Evolutionary conservation across 2,113 vertebrate species (phyloP).

Genomic region (Lepisosteus oculatus): DNA sequence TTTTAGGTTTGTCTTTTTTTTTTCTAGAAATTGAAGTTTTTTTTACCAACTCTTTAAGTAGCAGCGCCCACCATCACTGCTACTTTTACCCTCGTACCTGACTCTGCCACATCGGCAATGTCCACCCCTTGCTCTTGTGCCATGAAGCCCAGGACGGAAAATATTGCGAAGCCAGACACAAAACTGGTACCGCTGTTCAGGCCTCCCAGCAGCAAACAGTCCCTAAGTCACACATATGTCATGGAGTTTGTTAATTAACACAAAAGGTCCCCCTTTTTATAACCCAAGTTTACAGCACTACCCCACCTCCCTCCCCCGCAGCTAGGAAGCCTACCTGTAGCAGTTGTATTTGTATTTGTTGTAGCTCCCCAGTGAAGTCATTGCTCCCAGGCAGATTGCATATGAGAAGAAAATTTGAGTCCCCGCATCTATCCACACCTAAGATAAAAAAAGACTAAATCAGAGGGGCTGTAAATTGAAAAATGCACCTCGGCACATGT

Average conservation of each 20-base stretch:
- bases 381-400: constrained; percentile 96
- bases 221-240: constrained; percentile 99
- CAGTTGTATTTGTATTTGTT: constrained; percentile 99
- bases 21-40: neutral
- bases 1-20: constrained; percentile 41
- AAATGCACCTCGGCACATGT: too few relatives aligned
- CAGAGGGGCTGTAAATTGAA: too few relatives aligned
- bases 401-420: constrained; percentile 99
- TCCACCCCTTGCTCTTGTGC: constrained; percentile 99
- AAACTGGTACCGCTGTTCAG: constrained; percentile 99
- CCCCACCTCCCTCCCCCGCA: constrained; percentile 43
- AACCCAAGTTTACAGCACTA: constrained; percentile 28
- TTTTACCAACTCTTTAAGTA: constrained; percentile 58
- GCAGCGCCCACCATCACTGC: constrained; percentile 97
- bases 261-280: constrained; percentile 65
- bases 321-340: constrained; percentile 85
- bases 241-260: constrained; percentile 99
- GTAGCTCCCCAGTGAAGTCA: constrained; percentile 99
- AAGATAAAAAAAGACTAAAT: constrained; percentile 9
- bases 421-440: constrained; percentile 98
- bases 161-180: constrained; percentile 99
- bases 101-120: constrained; percentile 99
- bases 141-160: constrained; percentile 99
- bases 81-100: constrained; percentile 93
- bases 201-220: constrained; percentile 99